Conservation (phyloP, 2,888 invertebrate species). For the Microctonus hyperodae region DNA sequence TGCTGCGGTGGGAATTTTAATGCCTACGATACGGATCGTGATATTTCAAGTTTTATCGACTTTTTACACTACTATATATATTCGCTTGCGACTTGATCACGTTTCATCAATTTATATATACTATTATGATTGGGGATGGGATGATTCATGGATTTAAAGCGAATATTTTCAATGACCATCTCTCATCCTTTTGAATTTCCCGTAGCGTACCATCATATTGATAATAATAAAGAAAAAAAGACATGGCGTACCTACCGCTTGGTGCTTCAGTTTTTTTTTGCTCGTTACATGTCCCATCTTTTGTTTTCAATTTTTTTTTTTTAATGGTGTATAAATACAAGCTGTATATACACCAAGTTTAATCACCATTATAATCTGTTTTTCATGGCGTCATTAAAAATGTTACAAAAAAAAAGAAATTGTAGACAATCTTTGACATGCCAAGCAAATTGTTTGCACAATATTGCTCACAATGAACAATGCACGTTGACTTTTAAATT, state of each 20-base stretch:
- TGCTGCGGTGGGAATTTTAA: constrained; percentile 39
- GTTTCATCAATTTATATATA: constrained; percentile 22
- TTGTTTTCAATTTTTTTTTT: background rate
- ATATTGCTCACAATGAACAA: background rate
- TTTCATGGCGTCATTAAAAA: background rate
- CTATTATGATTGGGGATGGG: background rate
- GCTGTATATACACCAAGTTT: background rate
- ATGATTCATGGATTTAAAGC: constrained; percentile 16
- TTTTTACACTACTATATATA: constrained; percentile 29
- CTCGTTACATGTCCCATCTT: background rate
- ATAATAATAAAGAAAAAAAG: background rate
- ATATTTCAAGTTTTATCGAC: constrained; percentile 40
- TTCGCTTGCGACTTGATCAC: constrained; percentile 29
- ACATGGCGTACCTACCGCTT: background rate
- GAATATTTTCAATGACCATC: background rate
- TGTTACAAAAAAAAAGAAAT: background rate
- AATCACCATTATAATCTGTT: background rate
- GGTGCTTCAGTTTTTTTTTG: background rate
- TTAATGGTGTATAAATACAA: background rate
- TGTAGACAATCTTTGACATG: background rate
- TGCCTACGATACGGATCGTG: constrained; percentile 33
- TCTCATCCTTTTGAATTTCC: background rate
- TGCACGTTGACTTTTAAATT: background rate
- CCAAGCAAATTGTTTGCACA: background rate
- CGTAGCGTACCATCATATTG: background rate